phyloP scores from a whole-genome alignment of 2,797 vertebrate genomes.

The Sebastes kiyomatsui region DNA sequence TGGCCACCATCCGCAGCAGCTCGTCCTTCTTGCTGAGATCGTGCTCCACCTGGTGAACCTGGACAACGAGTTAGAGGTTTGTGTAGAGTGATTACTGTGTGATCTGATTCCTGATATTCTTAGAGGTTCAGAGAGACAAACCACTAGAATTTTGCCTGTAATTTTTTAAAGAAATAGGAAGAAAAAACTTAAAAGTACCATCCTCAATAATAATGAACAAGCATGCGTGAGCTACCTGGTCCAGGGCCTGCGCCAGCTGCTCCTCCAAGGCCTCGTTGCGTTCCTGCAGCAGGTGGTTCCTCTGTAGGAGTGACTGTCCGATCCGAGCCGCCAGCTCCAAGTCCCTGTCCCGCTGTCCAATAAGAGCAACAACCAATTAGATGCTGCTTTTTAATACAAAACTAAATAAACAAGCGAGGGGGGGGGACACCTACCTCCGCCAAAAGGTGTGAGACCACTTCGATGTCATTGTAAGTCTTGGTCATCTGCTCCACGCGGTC shows the following conservation, averaged over 20 bases:
- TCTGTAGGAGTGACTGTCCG: conserved; percentile 94
- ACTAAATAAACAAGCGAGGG: not conserved
- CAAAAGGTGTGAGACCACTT: conserved; percentile 92
- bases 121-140: not conserved
- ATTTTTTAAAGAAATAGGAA: too few species aligned
- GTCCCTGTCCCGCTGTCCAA: conserved; percentile 91
- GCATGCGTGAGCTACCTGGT: conserved; percentile 84
- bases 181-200: too few species aligned
- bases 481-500: conserved; percentile 91
- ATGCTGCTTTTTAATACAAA: not conserved
- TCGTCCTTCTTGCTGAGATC: conserved; percentile 96
- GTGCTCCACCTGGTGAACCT: conserved; percentile 97
- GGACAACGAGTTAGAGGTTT: not conserved
- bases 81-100: not conserved
- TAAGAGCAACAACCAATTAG: not conserved
- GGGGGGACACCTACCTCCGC: conserved; percentile 85
- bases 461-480: conserved; percentile 91
- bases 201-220: not conserved
- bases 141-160: rapidly evolving
- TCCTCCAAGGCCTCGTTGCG: conserved; percentile 94
- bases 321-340: conserved; percentile 96
- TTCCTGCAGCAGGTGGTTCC: conserved; percentile 92
- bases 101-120: not conserved
- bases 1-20: conserved; percentile 92
- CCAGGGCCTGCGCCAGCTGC: conserved; percentile 91